Base-by-base conservation (phyloP, 2,888 invertebrate genomes). In the Cinara cedri region DNA sequence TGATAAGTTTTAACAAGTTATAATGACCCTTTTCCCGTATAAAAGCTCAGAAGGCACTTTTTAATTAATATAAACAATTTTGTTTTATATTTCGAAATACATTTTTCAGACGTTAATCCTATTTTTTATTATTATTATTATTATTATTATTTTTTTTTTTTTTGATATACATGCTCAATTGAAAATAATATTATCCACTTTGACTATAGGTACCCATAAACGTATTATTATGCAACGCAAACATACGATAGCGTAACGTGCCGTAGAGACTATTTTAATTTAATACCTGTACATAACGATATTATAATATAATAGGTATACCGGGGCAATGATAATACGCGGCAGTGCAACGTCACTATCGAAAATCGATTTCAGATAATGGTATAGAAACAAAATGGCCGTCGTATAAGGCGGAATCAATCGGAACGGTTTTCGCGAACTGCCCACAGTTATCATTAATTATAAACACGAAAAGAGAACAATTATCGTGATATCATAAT, bases 91-190 rank as follows among this genome's bases (percentile, higher is more conserved):
- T 54, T 62, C 34, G 6, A n/a, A n/a, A n/a, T n/a, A n/a, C n/a
- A n/a, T n/a, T n/a, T n/a, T n/a, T n/a, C n/a, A n/a, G n/a, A n/a
- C n/a, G n/a, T n/a, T n/a, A n/a, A n/a, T n/a, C n/a, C n/a, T n/a
- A n/a, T n/a, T n/a, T n/a, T n/a, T 34, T 34, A 34, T 4, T 34
- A 34, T 3, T 42, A 16, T 26, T 11, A 49, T 44, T 13, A 21
- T 21, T 80, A n/a, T 16, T 1, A 13, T 81, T 76, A 80, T 82
- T 83, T 81, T 82, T 81, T 72, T 84, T 85, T 62, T 44, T 60
- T 63, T 34, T 34, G 34, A 19, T 44, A 63, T 63, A 63, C 19
- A 19, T 1, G 19, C 10, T 13, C n/a, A 63, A n/a, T 42, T 6
- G 13, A n/a, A 63, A n/a, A 14, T 24, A 24, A 57, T 6, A 57